Evolutionary conservation across 2,797 vertebrate species (phyloP).

Genomic region (Pogoniulus pusillus): DNA sequence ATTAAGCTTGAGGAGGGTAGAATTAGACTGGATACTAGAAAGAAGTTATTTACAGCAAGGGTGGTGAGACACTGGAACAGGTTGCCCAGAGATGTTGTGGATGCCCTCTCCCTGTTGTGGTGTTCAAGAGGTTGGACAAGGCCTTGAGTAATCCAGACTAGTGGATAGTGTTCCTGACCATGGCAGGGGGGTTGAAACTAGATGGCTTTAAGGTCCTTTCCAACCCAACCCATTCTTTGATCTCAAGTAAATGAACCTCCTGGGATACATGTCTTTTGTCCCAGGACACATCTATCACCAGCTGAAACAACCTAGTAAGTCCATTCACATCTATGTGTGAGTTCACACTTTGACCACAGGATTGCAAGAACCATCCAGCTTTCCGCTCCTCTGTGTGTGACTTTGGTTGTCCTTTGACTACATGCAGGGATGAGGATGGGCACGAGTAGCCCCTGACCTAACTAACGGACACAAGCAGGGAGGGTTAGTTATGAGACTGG

Average conservation of each 20-base stretch:
- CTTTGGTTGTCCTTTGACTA: background rate
- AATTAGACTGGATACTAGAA: no score
- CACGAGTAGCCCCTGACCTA: background rate
- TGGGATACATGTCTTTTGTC: background rate
- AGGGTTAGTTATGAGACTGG: background rate
- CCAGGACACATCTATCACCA: background rate
- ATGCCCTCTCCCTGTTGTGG: no score
- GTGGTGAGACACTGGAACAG: no score
- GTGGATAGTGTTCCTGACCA: no score
- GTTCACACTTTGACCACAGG: background rate
- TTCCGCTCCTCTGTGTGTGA: background rate
- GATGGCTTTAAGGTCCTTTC: no score
- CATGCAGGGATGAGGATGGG: background rate
- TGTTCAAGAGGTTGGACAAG: no score
- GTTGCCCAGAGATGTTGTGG: no score
- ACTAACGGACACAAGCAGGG: fast-evolving
- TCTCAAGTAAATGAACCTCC: background rate
- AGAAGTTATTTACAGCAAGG: no score
- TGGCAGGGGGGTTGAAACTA: no score
- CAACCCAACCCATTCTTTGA: background rate
- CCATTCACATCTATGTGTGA: background rate
- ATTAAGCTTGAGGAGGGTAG: no score
- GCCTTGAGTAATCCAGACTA: no score
- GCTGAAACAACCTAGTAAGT: fast-evolving
- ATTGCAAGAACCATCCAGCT: background rate